Evolutionary conservation across 2,113 vertebrate species (phyloP), one percentile per base, ranked within the genome.

Genomic region (Podilymbus podiceps): DNA sequence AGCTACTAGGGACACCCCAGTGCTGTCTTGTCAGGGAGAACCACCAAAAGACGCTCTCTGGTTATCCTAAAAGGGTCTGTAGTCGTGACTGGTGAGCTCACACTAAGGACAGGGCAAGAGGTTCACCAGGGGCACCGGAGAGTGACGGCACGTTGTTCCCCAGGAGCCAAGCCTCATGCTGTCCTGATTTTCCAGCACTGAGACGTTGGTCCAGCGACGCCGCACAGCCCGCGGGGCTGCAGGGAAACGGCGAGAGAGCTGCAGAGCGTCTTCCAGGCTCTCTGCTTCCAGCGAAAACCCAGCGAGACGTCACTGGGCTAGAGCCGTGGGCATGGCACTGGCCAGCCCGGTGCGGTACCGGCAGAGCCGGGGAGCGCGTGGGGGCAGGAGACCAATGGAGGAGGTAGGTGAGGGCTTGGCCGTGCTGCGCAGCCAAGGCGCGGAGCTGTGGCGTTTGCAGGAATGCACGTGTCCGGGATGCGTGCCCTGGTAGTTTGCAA

Each of bases 341-440:
- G 8, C 38, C 38, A 38, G 38, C 38, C 38, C 38, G 27, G 44
- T 7, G 12, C 11, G 21, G 30, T 14, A 46, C 6, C 21, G 9
- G 58, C 74, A 31, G 58, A 19, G 58, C 46, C 2, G 28, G 28
- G 28, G 8, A 24, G 28, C 0, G 1, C 9, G 6, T 31, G 42
- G 18, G 23, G 30, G 30, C 38, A 33, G 12, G 28, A 33, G 30
- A 24, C 6, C 10, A 2, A 38, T 4, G 24, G n/a, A 17, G 19
- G 15, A 12, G 10, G 18, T 30, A 12, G 21, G 74, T 2, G 19
- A 5, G 18, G 38, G 38, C 38, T 28, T 5, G 3, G 47, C 12
- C 2, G 2, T 2, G 23, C 47, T 4, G 28, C 5, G 27, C 47
- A 15, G 59, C 17, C 35, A 20, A 3, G 1, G 5, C 2, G 0